phyloP scores from a whole-genome alignment of 2,797 vertebrate species.

The Notoglanidium macrostoma region DNA sequence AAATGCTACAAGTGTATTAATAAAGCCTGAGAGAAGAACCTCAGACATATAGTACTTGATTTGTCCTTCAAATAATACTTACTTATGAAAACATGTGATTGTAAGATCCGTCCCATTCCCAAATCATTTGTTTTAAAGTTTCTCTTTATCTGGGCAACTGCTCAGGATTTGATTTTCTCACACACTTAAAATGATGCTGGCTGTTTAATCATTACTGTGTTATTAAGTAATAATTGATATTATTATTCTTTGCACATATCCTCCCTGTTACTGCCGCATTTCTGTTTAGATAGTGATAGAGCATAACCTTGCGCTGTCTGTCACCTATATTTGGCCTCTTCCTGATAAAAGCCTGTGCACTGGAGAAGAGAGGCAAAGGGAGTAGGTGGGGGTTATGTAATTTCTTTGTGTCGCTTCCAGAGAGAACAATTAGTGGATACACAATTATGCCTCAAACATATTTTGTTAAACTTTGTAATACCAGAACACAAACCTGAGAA shows the following conservation, averaged over 20 bases:
- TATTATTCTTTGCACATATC: slow-evolving; percentile 49
- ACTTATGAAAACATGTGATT: not conserved
- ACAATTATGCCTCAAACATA: slow-evolving; percentile 56
- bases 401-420: slow-evolving; percentile 59
- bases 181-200: slow-evolving; percentile 17
- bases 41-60: not conserved
- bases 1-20: not conserved
- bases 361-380: slow-evolving; percentile 47
- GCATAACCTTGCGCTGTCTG: slow-evolving; percentile 40
- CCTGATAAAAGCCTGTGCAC: slow-evolving; percentile 51
- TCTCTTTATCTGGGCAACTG: not conserved
- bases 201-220: slow-evolving; percentile 29
- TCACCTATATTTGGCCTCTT: slow-evolving; percentile 60
- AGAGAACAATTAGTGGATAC: slow-evolving; percentile 66
- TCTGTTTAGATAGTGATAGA: slow-evolving; percentile 56
- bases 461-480: slow-evolving; percentile 38
- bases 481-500: slow-evolving; percentile 23
- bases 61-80: not conserved
- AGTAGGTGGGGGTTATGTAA: slow-evolving; percentile 56
- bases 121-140: not conserved
- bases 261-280: slow-evolving; percentile 21
- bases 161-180: slow-evolving; percentile 28
- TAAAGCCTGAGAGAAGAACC: not conserved
- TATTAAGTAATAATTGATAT: slow-evolving; percentile 42
- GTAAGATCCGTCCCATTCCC: not conserved